Evolutionary conservation across 2,888 invertebrate genomes (phyloP).

Genomic region (Monoplex corrugatus): DNA sequence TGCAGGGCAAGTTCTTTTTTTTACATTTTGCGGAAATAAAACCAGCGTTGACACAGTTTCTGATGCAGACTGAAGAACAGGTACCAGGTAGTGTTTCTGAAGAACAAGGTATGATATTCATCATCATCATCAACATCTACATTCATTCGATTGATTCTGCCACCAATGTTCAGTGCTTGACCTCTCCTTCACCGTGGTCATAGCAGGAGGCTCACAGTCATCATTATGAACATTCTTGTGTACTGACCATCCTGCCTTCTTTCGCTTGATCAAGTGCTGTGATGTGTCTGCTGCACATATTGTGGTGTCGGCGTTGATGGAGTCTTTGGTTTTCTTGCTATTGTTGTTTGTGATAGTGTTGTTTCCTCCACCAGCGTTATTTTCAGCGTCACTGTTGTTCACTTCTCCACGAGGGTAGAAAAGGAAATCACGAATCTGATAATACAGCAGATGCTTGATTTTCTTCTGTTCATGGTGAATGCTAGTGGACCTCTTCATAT

Average conservation of each 20-base stretch:
- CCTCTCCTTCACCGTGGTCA: neutral
- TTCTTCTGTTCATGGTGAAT: conserved; percentile 92
- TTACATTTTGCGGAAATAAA: conserved; percentile 90
- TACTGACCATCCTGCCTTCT: neutral
- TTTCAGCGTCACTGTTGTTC: conserved; percentile 90
- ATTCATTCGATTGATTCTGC: neutral
- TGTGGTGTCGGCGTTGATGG: neutral
- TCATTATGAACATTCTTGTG: too few relatives aligned
- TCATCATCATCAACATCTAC: neutral
- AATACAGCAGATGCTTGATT: conserved; percentile 94
- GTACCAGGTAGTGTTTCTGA: conserved; percentile 96
- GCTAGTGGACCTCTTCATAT: conserved; percentile 94
- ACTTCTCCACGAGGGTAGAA: conserved; percentile 93
- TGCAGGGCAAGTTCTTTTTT: conserved; percentile 77
- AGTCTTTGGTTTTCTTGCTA: neutral
- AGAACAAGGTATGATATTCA: conserved; percentile 88
- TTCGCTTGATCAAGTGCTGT: neutral
- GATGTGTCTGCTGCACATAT: neutral
- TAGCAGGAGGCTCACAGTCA: neutral
- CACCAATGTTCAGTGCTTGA: neutral
- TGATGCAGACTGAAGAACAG: conserved; percentile 97
- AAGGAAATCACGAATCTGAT: conserved; percentile 96
- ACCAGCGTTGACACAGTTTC: conserved; percentile 93
- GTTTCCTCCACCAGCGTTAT: neutral
- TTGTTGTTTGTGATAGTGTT: too few relatives aligned